phyloP scores from a whole-genome alignment of 2,113 vertebrate species.

The Periophthalmodon schlosseri region DNA sequence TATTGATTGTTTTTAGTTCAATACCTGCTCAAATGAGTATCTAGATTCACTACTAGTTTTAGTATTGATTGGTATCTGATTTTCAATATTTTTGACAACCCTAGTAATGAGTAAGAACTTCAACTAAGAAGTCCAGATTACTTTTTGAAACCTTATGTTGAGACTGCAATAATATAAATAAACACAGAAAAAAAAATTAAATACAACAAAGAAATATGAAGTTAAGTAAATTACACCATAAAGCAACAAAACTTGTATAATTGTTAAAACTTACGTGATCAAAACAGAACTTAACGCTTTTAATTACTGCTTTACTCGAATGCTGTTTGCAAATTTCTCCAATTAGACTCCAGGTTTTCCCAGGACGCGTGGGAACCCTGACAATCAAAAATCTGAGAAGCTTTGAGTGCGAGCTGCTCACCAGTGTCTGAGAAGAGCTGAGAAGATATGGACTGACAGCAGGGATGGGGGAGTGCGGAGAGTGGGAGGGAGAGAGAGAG shows the following conservation, averaged over 20 bases:
- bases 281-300: not conserved
- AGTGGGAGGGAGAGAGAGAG: conserved; percentile 73
- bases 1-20: too few relatives aligned
- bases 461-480: conserved; percentile 73
- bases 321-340: not conserved
- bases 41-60: too few relatives aligned
- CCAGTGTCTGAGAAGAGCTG: conserved; percentile 63
- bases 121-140: not conserved
- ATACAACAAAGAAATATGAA: too few relatives aligned
- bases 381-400: conserved; percentile 5
- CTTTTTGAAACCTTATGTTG: not conserved
- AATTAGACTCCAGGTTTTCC: conserved; percentile 14
- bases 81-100: too few relatives aligned
- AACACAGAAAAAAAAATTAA: not conserved
- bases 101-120: not conserved
- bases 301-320: not conserved
- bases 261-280: not conserved
- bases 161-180: not conserved
- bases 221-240: not conserved
- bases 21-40: too few relatives aligned
- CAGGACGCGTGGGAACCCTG: conserved; percentile 12
- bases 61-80: too few relatives aligned
- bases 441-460: conserved; percentile 73
- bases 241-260: not conserved
- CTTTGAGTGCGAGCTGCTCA: conserved; percentile 32